phyloP scores from a whole-genome alignment of 2,113 vertebrate species.

The Toxotes jaculatrix region DNA sequence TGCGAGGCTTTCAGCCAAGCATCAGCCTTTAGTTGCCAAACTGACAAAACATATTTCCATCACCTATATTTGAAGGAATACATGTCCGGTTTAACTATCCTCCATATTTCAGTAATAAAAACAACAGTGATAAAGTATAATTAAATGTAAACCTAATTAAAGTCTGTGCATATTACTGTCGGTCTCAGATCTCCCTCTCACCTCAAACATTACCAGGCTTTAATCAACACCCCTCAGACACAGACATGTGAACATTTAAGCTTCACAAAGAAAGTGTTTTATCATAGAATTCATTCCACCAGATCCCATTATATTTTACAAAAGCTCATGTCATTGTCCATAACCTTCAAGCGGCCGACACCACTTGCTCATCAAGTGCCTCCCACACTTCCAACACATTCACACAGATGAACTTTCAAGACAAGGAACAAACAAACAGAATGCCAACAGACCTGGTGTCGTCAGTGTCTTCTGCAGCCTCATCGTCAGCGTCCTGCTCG shows the following conservation, averaged over 20 bases:
- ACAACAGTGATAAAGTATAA: background rate
- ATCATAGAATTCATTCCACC: background rate
- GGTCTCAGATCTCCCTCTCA: background rate
- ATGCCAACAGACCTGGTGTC: conserved; percentile 85
- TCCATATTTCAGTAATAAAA: background rate
- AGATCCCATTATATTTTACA: background rate
- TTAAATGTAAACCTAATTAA: conserved; percentile 7
- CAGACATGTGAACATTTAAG: background rate
- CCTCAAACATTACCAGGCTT: background rate
- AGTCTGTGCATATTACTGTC: background rate
- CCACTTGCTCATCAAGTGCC: background rate
- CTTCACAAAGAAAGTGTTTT: background rate
- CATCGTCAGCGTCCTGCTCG: conserved; percentile 94
- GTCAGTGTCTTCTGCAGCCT: conserved; percentile 94
- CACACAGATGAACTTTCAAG: background rate
- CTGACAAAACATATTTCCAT: background rate
- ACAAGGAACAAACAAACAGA: background rate
- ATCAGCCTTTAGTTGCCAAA: background rate
- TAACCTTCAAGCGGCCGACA: background rate
- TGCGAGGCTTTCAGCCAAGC: background rate
- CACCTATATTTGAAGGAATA: background rate
- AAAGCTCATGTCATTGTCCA: background rate
- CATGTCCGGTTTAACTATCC: background rate
- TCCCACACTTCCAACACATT: background rate
- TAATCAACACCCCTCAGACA: background rate